Base-by-base conservation (phyloP, 2,888 invertebrate species). In the Trichogramma dendrolimi region DNA sequence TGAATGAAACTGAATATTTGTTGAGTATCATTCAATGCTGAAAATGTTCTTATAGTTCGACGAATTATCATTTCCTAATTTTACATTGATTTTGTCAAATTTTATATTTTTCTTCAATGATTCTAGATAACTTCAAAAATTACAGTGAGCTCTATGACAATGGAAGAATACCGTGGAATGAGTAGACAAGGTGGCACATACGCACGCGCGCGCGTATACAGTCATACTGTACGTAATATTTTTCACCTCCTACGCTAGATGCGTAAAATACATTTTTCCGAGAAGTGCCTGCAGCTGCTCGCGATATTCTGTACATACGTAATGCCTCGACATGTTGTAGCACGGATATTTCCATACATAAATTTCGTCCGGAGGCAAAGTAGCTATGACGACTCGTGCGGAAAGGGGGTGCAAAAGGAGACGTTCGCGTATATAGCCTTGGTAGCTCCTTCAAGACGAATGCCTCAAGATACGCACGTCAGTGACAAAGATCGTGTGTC, bases 311-410 rank as follows among this genome's bases (percentile, higher is more conserved):
- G 52, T 56, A 72, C 73, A 73, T 75, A 74, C 73, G 74, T 74
- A 72, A 75, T 74, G 73, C 72, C 72, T 72, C 71, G 65, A 65
- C 69, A 68, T 67, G 72, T 8, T 39, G 27, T 27, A 10, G 8
- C 41, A 11, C n/a, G 8, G 70, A 73, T 72, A 76, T 76, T 75
- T 74, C 71, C 74, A 76, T 75, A 73, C 71, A 73, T 76, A 75
- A 75, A 76, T 77, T 74, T 76, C 68, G 68, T 72, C 68, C 66
- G 62, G 67, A 42, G 67, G 66, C 66, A 70, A 71, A 71, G 70
- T 70, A 67, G 66, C 67, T 70, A 43, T 58, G 61, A 63, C 50
- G 66, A 57, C 51, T 54, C 61, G 52, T 53, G 27, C 27, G 27
- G 27, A 27, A 27, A 27, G 27, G 27, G 27, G 27, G 27, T 27